Evolutionary conservation across 1,140 invertebrate genomes (phyloP), one percentile per base, ranked within the genome.

Genomic region (Pseudoatta argentina): DNA sequence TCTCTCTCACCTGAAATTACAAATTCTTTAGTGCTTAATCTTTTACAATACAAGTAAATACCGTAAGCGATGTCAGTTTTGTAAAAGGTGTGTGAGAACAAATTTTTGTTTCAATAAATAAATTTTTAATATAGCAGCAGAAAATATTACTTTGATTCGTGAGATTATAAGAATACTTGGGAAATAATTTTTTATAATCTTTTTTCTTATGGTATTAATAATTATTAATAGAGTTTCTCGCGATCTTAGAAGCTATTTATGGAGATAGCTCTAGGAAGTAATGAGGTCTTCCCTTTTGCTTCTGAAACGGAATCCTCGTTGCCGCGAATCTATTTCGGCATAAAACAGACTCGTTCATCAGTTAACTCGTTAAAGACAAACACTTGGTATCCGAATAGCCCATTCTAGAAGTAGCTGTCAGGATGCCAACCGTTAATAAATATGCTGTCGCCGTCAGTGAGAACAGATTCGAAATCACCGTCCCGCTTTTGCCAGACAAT

Each of bases 381-480:
- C 86, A 88, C 59, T 48, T 24, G 86, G 87, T 89, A 89, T 89
- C 88, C 76, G 69, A 83, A 86, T 79, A 72, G 88, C 63, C 73
- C 71, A 85, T 77, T 86, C 88, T 91, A 88, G 88, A 91, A 91
- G 86, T 85, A 86, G 64, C 92, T 92, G 91, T 92, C 90, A 91
- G 89, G 55, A 83, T 83, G 82, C 92, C 91, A 89, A 91, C 90
- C 76, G 86, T 91, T 91, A 91, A 93, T 92, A 93, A 93, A 93
- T 93, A 92, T 92, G 79, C 88, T 86, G 86, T 77, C 85, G 61
- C 57, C 79, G 67, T 86, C 76, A 39, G 76, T 64, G 83, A 64
- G 78, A 87, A 86, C 85, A 57, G 66, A 91, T 78, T 30, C 83
- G 61, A 90, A 91, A 90, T 91, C 85, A 75, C 59, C 55, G 71